Evolutionary conservation across 2,888 invertebrate species (phyloP), one percentile per base, ranked within the genome.

Genomic region (Drosophila bunnanda): DNA sequence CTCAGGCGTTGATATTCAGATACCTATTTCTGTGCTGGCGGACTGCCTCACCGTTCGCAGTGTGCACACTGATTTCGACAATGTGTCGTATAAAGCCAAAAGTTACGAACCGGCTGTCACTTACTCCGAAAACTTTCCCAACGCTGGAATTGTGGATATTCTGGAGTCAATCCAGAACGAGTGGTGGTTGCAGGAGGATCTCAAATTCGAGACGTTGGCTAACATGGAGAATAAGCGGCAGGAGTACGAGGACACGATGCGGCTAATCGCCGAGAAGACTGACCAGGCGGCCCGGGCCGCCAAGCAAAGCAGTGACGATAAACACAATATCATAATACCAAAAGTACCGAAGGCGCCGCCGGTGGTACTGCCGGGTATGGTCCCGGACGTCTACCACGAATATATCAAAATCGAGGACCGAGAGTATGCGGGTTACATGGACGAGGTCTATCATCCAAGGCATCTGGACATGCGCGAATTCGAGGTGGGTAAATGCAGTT

Each of bases 21-120:
- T 92, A 53, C 92, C 92, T 0, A 69, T 79, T 4, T 77, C 75
- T 6, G 80, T 90, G 15, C 78, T 92, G 0, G 56, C 72, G 9
- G 80, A 90, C 41, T 87, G 90, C 32, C 76, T 91, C 17, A 83
- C 89, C 1, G 46, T 92, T 41, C 83, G 91, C 4, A 89, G 83
- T 9, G 39, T 91, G 4, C 91, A 90, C 54, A 77, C 76, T 1
- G 66, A 74, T 4, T 92, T 90, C 25, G 92, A 92, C 73, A 79
- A 80, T 38, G 71, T 86, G 2, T 88, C 91, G 52, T 82, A 88
- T 20, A 76, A 78, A 39, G 86, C 84, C 0, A 88, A 88, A 34
- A 88, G 82, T 38, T 90, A 41, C 5, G 78, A 77, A 22, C 65
- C 77, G 4, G 7, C 74, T 1, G 34, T 82, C n/a, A 39, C 54